These are phyloP conservation scores for Saccostrea glomerata DNA, from an alignment of 1,140 invertebrate genomes.

Conservation along the genomic window DNA sequence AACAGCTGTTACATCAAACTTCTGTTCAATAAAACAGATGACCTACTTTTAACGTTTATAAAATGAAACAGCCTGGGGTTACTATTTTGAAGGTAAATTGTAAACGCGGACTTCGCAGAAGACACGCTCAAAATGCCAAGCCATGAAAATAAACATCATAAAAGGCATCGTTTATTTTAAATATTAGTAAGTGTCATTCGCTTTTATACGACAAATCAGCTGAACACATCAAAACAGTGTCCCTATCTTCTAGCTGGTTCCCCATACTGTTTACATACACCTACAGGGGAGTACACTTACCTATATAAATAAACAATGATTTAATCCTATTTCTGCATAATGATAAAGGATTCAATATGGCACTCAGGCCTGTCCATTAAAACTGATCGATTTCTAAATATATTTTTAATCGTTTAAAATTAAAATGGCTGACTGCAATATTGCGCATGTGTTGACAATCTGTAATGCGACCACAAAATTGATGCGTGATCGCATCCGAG, in stretches of 20 bases:
- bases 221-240: neutral
- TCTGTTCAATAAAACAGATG: neutral
- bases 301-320: neutral
- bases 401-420: conserved; percentile 35
- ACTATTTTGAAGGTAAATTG: neutral
- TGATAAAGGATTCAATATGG: neutral
- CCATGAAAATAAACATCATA: neutral
- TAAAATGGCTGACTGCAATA: conserved; percentile 35
- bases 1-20: neutral
- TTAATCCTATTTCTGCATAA: conserved; percentile 7
- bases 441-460: conserved; percentile 33
- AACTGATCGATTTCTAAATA: conserved; percentile 13
- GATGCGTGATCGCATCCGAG: neutral
- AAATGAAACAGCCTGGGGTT: conserved; percentile 18
- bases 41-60: neutral
- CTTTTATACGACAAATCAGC: neutral
- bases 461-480: neutral
- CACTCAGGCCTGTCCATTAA: neutral
- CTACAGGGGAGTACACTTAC: neutral
- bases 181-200: neutral
- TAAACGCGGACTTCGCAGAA: conserved; percentile 25
- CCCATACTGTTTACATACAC: neutral
- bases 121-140: neutral
- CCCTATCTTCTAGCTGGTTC: neutral
- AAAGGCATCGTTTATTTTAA: neutral